A percentile compares a stretch with the other conserved stretches of the same genome.
Evolutionary conservation across 2,113 vertebrate species (phyloP).

Genomic region (Lophotis ruficrista): DNA sequence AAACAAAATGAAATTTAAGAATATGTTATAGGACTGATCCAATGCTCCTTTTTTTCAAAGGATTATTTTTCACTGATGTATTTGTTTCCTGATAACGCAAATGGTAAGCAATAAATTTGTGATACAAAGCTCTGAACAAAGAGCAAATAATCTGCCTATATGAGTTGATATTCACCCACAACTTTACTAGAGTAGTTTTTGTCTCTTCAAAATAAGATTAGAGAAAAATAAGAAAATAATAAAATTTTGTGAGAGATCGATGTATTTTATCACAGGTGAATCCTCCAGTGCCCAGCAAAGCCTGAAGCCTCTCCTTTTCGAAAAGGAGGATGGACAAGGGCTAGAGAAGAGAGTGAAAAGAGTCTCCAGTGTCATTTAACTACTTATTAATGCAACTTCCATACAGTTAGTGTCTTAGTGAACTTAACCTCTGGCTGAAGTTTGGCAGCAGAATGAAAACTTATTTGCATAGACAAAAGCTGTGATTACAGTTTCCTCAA

Average conservation of each 20-base stretch:
- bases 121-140: not conserved
- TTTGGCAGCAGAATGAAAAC: not conserved
- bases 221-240: not conserved
- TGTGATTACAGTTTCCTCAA: not conserved
- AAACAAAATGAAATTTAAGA: not conserved
- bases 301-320: not conserved
- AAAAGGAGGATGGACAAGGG: fast-evolving
- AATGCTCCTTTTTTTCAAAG: not conserved
- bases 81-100: not conserved
- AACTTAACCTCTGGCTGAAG: not conserved
- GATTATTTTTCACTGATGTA: not conserved
- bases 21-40: not conserved
- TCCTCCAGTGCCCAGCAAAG: not conserved
- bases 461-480: not conserved
- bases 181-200: not conserved
- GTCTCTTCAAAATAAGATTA: not conserved
- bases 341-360: not conserved
- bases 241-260: not conserved
- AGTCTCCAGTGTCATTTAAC: not conserved
- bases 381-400: not conserved
- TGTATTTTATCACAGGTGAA: not conserved
- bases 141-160: not conserved
- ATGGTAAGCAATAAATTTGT: not conserved
- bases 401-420: not conserved
- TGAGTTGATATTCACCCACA: not conserved